These are phyloP conservation scores for Nebria brevicollis DNA, from an alignment of 2,888 invertebrate species.

Conservation along the genomic window DNA sequence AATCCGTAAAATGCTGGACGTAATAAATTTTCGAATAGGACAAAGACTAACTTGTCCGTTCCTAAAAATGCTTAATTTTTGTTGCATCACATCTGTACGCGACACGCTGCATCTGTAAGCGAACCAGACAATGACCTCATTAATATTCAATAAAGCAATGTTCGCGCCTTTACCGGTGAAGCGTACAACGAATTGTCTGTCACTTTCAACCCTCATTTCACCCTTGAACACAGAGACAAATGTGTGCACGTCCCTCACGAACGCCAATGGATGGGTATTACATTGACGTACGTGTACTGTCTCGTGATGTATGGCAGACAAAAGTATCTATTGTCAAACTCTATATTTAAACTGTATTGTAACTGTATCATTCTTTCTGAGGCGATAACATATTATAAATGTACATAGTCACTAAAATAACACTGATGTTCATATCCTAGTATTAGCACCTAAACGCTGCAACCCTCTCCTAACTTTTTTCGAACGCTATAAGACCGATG, in stretches of 20 bases:
- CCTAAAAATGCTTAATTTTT: constrained; percentile 30
- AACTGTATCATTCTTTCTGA: not conserved
- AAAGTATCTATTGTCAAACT: not conserved
- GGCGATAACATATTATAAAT: not conserved
- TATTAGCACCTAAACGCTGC: no score
- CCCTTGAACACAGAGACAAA: constrained; percentile 30
- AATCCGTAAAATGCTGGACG: not conserved
- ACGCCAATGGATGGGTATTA: not conserved
- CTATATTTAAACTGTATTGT: not conserved
- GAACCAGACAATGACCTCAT: constrained; percentile 28
- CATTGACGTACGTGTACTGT: not conserved
- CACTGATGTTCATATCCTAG: no score
- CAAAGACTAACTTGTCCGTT: not conserved
- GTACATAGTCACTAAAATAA: no score
- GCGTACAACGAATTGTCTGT: constrained; percentile 36
- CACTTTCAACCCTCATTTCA: constrained; percentile 23
- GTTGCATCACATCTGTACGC: constrained; percentile 23
- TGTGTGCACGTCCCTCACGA: constrained; percentile 26
- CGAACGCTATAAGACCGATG: no score
- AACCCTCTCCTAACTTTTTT: no score
- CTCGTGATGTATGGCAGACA: not conserved
- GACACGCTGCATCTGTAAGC: constrained; percentile 13
- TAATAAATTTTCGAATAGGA: constrained; percentile 21
- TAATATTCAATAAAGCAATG: constrained; percentile 42
- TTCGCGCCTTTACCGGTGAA: constrained; percentile 26